Evolutionary conservation across 2,797 vertebrate species (phyloP).

Genomic region (Pseudomugil gertrudae): DNA sequence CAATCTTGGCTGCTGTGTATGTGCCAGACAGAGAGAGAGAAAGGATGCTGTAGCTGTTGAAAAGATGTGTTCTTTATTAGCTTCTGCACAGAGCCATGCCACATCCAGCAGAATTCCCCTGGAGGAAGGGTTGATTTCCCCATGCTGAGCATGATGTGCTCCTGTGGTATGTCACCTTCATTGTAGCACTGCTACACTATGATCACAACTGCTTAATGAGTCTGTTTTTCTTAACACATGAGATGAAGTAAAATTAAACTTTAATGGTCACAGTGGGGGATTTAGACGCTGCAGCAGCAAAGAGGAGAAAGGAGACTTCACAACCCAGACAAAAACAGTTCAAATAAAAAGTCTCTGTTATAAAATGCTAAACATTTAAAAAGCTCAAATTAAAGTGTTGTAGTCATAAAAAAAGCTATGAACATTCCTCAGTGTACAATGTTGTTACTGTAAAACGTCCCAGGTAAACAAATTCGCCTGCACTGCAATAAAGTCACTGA

Average conservation of each 20-base stretch:
- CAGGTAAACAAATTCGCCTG: background rate
- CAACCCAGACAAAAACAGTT: background rate
- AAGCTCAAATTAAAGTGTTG: background rate
- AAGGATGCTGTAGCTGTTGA: slow-evolving; percentile 4
- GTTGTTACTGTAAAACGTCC: too few species aligned
- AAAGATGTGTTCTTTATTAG: slow-evolving; percentile 4
- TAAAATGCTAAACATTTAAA: background rate
- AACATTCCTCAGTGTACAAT: background rate
- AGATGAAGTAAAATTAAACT: slow-evolving; percentile 58
- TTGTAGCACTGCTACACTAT: slow-evolving; percentile 56
- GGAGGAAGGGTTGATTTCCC: slow-evolving; percentile 68
- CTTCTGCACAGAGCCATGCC: slow-evolving; percentile 32
- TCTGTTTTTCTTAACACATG: slow-evolving; percentile 65
- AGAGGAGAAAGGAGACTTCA: background rate
- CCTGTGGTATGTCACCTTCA: slow-evolving; percentile 43
- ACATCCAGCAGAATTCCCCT: slow-evolving; percentile 25
- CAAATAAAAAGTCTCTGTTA: background rate
- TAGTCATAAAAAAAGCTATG: background rate
- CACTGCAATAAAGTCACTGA: background rate
- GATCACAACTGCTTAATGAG: slow-evolving; percentile 76
- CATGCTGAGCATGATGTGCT: slow-evolving; percentile 31
- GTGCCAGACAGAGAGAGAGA: background rate
- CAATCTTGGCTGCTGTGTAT: background rate
- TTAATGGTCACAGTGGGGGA: slow-evolving; percentile 52
- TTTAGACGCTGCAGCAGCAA: slow-evolving; percentile 10